Conservation (phyloP, 2,888 invertebrate genomes). For the Disparrhopalites patrizii region DNA sequence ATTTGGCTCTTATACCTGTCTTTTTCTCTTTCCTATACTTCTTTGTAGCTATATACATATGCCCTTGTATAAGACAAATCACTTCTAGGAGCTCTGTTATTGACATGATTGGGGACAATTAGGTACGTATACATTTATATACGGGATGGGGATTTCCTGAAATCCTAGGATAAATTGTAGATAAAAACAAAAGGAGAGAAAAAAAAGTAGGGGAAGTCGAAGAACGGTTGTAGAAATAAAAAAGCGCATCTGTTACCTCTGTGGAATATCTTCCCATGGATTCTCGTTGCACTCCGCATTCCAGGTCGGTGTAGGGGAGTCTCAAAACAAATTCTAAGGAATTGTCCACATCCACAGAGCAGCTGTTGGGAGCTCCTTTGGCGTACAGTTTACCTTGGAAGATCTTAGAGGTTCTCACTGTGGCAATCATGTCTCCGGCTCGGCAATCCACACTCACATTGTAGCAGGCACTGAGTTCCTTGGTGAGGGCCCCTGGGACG, state of each 20-base stretch:
- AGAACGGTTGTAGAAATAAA: too few species aligned
- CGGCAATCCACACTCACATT: constrained; percentile 91
- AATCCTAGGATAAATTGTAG: too few species aligned
- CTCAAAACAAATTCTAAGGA: constrained; percentile 84
- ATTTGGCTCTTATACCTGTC: too few species aligned
- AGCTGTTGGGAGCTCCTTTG: constrained; percentile 88
- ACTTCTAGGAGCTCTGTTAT: too few species aligned
- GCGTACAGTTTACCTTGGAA: constrained; percentile 94
- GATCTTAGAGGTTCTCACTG: constrained; percentile 83
- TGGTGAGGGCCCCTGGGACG: constrained; percentile 85
- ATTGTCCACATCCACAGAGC: constrained; percentile 81
- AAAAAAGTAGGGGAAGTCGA: too few species aligned
- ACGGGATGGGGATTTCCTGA: too few species aligned
- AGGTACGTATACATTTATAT: too few species aligned
- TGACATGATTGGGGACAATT: too few species aligned
- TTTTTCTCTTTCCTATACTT: too few species aligned
- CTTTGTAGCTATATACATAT: too few species aligned
- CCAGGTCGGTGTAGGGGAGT: constrained; percentile 87
- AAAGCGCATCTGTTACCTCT: constrained; percentile 72
- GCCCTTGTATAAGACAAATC: too few species aligned
- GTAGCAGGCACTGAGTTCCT: constrained; percentile 88
- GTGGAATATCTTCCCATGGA: constrained; percentile 81
- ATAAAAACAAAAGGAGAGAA: too few species aligned
- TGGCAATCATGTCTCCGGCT: constrained; percentile 86
- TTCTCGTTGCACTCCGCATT: constrained; percentile 87